Evolutionary conservation across 1,140 invertebrate genomes (phyloP).

Genomic region (Procambarus clarkii): DNA sequence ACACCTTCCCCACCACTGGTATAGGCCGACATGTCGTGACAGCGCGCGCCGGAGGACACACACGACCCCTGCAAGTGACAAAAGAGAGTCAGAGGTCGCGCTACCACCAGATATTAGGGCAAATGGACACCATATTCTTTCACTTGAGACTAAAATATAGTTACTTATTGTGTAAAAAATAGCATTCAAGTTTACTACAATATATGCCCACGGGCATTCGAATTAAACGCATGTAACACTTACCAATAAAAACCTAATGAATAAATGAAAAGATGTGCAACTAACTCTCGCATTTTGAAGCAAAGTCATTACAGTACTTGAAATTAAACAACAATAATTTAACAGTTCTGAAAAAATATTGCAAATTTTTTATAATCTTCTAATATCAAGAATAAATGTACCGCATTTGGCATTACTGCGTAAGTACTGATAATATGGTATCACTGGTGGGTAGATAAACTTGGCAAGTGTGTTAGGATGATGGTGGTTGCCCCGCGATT

Average conservation of each 20-base stretch:
- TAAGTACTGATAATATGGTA: constrained; percentile 4
- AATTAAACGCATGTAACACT: constrained; percentile 20
- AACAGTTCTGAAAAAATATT: neutral
- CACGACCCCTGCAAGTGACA: constrained; percentile 69
- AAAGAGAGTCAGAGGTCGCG: constrained; percentile 61
- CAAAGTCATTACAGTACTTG: neutral
- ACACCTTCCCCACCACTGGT: constrained; percentile 53
- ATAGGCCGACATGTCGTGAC: constrained; percentile 68
- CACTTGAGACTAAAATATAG: constrained; percentile 38
- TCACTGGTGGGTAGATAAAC: constrained; percentile 7
- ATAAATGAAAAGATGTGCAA: neutral
- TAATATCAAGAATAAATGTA: neutral
- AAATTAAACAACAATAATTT: neutral
- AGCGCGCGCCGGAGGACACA: constrained; percentile 58
- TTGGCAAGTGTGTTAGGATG: neutral
- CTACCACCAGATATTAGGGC: constrained; percentile 44
- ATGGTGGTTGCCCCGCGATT: neutral
- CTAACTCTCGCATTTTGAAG: neutral
- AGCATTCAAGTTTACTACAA: constrained; percentile 49
- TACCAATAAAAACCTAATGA: constrained; percentile 19
- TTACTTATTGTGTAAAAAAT: constrained; percentile 29
- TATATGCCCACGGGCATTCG: constrained; percentile 24
- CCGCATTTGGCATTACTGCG: neutral
- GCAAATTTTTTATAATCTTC: neutral
- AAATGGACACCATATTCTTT: constrained; percentile 53